These are phyloP conservation scores for Pemphigus obesinymphae DNA, from an alignment of 1,140 invertebrate genomes.

Conservation along the genomic window DNA sequence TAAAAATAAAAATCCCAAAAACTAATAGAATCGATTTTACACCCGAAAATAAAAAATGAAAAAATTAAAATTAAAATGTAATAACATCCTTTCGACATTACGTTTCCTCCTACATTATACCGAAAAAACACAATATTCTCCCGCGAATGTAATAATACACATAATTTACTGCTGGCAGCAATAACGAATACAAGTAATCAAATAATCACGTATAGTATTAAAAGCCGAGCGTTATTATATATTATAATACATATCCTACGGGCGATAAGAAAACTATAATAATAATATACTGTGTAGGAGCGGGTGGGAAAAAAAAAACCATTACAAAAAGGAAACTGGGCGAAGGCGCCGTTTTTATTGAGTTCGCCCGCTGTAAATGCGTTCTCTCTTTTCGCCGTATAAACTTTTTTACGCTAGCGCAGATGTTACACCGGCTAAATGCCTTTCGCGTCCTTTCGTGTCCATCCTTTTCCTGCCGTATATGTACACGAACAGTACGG, in stretches of 20 bases:
- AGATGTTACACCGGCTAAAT: slow-evolving; percentile 35
- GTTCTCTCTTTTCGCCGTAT: slow-evolving; percentile 15
- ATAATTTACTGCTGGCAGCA: no score
- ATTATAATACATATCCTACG: not conserved
- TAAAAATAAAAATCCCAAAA: no score
- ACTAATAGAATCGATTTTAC: no score
- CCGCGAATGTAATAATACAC: no score
- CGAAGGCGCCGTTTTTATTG: slow-evolving; percentile 1
- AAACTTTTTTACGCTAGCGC: slow-evolving; percentile 33
- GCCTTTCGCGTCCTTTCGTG: not conserved
- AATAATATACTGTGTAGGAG: no score
- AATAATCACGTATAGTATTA: not conserved
- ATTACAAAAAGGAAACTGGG: slow-evolving; percentile 22
- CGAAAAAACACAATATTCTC: no score
- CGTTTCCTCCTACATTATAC: no score
- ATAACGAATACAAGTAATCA: no score
- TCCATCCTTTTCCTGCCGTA: not conserved
- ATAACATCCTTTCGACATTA: no score
- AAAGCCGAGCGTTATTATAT: not conserved
- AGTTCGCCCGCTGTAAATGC: slow-evolving; percentile 22
- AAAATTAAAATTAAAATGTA: no score
- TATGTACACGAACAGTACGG: not conserved
- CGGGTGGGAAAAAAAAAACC: not conserved
- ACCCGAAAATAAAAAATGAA: no score
- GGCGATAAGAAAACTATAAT: not conserved